phyloP scores from a whole-genome alignment of 2,797 vertebrate genomes.

The Lepilemur septentrionalis region DNA sequence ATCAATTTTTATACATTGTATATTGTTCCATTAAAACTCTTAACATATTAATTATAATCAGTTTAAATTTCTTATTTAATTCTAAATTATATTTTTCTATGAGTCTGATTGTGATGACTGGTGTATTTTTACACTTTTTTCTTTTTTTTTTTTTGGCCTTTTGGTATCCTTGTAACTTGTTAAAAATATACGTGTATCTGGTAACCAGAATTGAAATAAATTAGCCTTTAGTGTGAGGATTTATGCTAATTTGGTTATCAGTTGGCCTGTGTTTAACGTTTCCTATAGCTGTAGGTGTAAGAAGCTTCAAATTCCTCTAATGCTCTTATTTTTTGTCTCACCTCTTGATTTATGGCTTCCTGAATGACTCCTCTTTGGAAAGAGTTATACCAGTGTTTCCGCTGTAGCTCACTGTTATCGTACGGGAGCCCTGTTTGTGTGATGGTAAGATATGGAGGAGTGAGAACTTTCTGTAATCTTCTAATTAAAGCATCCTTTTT shows the following conservation, averaged over 20 bases:
- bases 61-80: neutral
- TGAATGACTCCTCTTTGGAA: too few relatives aligned
- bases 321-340: neutral
- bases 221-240: neutral
- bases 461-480: too few relatives aligned
- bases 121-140: neutral
- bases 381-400: too few relatives aligned
- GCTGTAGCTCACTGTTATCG: too few relatives aligned
- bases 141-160: neutral
- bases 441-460: too few relatives aligned
- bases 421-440: too few relatives aligned
- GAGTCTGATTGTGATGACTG: neutral
- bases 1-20: neutral
- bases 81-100: neutral
- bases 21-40: neutral
- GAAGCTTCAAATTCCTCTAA: neutral
- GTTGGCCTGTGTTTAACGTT: neutral
- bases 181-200: neutral
- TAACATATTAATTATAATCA: neutral
- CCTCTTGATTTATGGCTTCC: too few relatives aligned
- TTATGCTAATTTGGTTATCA: neutral
- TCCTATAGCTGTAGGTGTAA: neutral
- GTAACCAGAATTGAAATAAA: neutral
- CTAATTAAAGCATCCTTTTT: too few relatives aligned
- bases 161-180: neutral